A percentile compares a stretch with the other conserved stretches of the same genome.
These are phyloP conservation scores for Corythornis vintsioides DNA, from an alignment of 2,113 vertebrate genomes.

Conservation along the genomic window DNA sequence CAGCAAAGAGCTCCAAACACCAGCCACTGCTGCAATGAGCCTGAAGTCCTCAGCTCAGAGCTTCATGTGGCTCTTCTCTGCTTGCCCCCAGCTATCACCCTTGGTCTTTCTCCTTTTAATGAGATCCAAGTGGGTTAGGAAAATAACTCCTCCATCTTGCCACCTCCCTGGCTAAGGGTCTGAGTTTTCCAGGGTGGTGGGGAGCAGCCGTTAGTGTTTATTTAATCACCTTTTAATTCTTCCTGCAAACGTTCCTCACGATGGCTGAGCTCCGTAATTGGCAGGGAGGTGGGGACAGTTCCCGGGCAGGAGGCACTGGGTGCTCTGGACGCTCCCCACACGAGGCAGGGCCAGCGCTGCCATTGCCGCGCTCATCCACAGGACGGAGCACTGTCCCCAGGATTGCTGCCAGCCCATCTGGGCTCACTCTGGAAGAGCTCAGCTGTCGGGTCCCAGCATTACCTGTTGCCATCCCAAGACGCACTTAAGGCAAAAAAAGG, in stretches of 20 bases:
- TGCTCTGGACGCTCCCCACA: neutral
- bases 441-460: neutral
- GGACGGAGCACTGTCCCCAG: conserved; percentile 69
- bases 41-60: neutral
- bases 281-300: rapidly evolving
- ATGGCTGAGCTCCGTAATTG: neutral
- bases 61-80: neutral
- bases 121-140: neutral
- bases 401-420: neutral
- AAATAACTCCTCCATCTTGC: neutral
- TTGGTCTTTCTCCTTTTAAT: neutral
- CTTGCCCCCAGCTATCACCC: neutral
- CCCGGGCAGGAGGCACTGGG: rapidly evolving
- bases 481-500: neutral
- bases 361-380: conserved; percentile 45
- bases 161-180: neutral
- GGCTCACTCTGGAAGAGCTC: neutral
- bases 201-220: neutral
- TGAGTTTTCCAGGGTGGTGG: rapidly evolving
- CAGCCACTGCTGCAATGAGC: neutral
- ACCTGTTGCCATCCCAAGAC: neutral
- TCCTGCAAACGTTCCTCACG: neutral
- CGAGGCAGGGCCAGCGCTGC: neutral
- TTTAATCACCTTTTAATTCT: neutral
- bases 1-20: neutral